Percentiles rank a stretch among this genome's conserved stretches.
phyloP scores from a whole-genome alignment of 2,888 invertebrate genomes.

The Plemyria rubiginata region DNA sequence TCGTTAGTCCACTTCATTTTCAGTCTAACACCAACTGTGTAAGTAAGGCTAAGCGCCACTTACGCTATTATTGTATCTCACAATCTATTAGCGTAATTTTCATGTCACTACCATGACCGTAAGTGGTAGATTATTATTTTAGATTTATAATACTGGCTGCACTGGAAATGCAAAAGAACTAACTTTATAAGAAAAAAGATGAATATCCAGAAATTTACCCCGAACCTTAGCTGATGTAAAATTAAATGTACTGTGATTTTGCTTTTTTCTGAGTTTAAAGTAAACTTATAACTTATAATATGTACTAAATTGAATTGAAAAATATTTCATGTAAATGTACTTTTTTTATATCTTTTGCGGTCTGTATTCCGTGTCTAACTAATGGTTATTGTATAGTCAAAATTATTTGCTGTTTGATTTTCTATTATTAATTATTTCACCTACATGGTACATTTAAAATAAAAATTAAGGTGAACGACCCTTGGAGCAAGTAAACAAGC shows the following conservation, averaged over 20 bases:
- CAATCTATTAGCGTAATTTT: constrained; percentile 15
- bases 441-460: too few species aligned
- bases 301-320: too few species aligned
- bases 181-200: neutral
- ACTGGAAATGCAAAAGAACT: neutral
- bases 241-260: too few species aligned
- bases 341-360: neutral
- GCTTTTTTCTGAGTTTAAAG: too few species aligned
- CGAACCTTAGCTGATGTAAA: too few species aligned
- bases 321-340: too few species aligned
- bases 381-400: too few species aligned
- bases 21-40: constrained; percentile 4
- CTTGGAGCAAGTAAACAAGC: neutral
- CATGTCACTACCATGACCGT: constrained; percentile 15
- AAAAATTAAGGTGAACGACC: neutral
- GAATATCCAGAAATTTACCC: neutral
- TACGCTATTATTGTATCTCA: constrained; percentile 11
- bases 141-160: neutral
- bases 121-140: constrained; percentile 6
- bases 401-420: too few species aligned
- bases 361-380: too few species aligned
- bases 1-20: constrained; percentile 11
- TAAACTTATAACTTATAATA: too few species aligned
- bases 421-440: too few species aligned
- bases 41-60: constrained; percentile 19